A percentile compares a stretch with the other conserved stretches of the same genome.
These are phyloP conservation scores for Nesogale talazaci DNA, from an alignment of 2,113 vertebrate genomes.

Conservation along the genomic window DNA sequence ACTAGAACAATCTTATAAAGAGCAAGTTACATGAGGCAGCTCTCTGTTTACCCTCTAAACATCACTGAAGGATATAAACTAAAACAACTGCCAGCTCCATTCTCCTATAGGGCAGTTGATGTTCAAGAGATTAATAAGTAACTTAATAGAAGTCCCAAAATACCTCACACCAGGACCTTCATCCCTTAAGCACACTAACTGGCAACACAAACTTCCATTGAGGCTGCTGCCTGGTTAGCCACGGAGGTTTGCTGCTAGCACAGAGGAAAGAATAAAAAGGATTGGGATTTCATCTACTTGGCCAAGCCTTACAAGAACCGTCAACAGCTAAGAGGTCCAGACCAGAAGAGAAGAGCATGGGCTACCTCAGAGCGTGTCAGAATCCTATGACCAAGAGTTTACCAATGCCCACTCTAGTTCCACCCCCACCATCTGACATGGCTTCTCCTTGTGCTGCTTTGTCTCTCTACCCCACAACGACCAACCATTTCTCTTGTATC, in stretches of 20 bases:
- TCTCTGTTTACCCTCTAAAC: conserved; percentile 65
- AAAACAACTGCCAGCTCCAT: conserved; percentile 44
- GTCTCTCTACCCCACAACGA: neutral
- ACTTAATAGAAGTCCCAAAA: conserved; percentile 49
- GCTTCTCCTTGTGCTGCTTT: conserved; percentile 16
- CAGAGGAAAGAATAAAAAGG: neutral
- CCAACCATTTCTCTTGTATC: conserved; percentile 27
- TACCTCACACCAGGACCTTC: conserved; percentile 60
- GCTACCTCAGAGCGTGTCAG: neutral
- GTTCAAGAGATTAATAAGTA: conserved; percentile 75
- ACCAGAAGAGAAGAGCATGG: neutral
- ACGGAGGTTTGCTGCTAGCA: neutral
- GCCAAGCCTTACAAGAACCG: neutral
- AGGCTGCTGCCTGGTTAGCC: neutral
- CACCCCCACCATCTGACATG: neutral
- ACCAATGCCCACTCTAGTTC: neutral
- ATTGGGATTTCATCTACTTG: neutral
- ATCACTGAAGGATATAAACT: conserved; percentile 63
- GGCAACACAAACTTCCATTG: conserved; percentile 62
- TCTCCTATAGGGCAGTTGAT: conserved; percentile 52
- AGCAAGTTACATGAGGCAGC: conserved; percentile 48
- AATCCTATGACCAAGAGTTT: neutral
- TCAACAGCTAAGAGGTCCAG: conserved; percentile 1
- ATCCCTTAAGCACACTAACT: conserved; percentile 67
- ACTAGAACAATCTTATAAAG: conserved; percentile 40